Conservation (phyloP, 2,888 invertebrate species). For the Malacosoma neustria region DNA sequence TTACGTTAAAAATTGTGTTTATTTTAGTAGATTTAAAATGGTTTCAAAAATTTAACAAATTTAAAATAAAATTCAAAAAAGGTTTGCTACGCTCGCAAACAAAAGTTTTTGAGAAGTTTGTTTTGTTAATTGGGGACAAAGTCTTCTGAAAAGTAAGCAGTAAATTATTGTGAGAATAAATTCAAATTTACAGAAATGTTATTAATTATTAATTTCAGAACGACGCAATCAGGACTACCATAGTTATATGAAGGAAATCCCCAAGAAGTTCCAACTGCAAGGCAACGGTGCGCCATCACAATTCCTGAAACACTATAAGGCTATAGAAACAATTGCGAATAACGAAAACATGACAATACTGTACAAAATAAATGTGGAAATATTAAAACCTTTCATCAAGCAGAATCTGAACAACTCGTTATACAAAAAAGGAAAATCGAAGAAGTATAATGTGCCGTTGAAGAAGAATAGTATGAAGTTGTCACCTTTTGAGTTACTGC, state of each 20-base stretch:
- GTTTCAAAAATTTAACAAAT: no score
- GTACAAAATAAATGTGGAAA: constrained; percentile 46
- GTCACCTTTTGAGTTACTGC: constrained; percentile 47
- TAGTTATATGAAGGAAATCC: constrained; percentile 34
- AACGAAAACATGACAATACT: constrained; percentile 35
- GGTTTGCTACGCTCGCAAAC: no score
- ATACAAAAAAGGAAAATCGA: constrained; percentile 29
- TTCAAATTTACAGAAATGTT: no score
- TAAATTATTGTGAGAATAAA: no score
- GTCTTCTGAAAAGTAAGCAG: no score
- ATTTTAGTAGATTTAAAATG: no score
- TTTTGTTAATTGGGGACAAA: no score
- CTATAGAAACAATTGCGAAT: constrained; percentile 36
- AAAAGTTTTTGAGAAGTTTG: no score
- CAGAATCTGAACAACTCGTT: constrained; percentile 17
- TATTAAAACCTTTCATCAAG: constrained; percentile 17
- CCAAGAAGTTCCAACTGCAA: constrained; percentile 39
- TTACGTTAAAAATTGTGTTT: no score
- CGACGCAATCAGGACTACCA: constrained; percentile 18
- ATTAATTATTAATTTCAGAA: no score
- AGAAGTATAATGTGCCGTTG: constrained; percentile 53
- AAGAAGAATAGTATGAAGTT: constrained; percentile 58
- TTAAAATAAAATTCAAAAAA: no score
- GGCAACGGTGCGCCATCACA: constrained; percentile 27
- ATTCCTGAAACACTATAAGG: constrained; percentile 36